Conservation (phyloP, 1,140 invertebrate species). For the Drosophila sp. region DNA sequence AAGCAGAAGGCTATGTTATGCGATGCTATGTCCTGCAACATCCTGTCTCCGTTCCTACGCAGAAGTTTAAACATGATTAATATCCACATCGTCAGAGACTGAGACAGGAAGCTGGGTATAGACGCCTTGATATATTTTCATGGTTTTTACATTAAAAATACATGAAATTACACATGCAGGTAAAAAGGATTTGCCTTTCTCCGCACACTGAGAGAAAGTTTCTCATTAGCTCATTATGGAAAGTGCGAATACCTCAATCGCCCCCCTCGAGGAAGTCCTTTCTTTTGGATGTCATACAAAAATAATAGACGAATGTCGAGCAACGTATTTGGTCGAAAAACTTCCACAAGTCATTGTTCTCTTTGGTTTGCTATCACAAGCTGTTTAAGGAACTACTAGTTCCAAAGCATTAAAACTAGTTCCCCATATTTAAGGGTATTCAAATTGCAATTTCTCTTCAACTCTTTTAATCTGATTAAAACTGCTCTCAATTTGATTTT, state of each 20-base stretch:
- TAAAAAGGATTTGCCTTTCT: constrained; percentile 25
- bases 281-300: too few relatives aligned
- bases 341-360: too few relatives aligned
- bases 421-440: too few relatives aligned
- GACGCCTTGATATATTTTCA: constrained; percentile 55
- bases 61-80: constrained; percentile 63
- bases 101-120: constrained; percentile 1
- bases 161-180: constrained; percentile 62
- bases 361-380: too few relatives aligned
- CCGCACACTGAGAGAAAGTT: background rate
- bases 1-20: background rate
- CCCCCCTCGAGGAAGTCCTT: too few relatives aligned
- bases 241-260: too few relatives aligned
- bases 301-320: too few relatives aligned
- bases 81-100: constrained; percentile 23
- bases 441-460: background rate
- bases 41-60: background rate
- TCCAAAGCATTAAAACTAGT: too few relatives aligned
- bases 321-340: too few relatives aligned
- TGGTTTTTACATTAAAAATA: constrained; percentile 65
- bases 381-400: too few relatives aligned
- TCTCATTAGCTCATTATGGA: too few relatives aligned
- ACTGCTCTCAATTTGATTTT: background rate
- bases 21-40: background rate
- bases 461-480: background rate